Evolutionary conservation across 2,113 vertebrate genomes (phyloP).

Genomic region (Indri indri): DNA sequence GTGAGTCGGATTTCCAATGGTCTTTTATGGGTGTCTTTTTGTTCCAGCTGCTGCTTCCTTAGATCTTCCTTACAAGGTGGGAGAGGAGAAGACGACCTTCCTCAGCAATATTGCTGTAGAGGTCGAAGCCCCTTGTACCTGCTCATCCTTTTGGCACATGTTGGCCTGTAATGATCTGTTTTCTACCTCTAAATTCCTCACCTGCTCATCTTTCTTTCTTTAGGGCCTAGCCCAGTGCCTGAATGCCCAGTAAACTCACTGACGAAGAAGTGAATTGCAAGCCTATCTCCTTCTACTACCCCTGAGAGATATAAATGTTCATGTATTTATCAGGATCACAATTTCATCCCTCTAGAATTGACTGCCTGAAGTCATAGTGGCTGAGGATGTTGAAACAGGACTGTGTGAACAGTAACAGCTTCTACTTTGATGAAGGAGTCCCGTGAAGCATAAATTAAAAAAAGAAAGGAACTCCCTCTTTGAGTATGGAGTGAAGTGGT

Average conservation of each 20-base stretch:
- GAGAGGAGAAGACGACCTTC: not conserved
- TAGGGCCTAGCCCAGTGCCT: not conserved
- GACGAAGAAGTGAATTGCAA: not conserved
- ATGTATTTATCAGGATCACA: not conserved
- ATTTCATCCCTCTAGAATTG: not conserved
- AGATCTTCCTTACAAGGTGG: not conserved
- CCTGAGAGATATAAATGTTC: not conserved
- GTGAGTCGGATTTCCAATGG: not conserved
- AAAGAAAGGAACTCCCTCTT: not conserved
- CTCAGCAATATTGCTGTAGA: not conserved
- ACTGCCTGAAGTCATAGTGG: not conserved
- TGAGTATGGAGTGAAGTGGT: not conserved
- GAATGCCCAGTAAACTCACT: not conserved
- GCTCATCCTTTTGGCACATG: not conserved
- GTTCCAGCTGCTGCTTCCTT: not conserved
- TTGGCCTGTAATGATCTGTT: not conserved
- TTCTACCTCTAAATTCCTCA: not conserved
- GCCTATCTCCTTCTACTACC: not conserved
- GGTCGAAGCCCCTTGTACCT: not conserved
- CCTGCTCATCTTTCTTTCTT: not conserved
- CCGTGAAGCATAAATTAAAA: not conserved
- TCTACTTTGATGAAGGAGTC: not conserved
- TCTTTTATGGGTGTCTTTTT: not conserved
- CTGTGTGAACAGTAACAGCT: not conserved
- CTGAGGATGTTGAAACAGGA: not conserved